Evolutionary conservation across 2,888 invertebrate genomes (phyloP), one percentile per base, ranked within the genome.

Genomic region (Athalia cordata): DNA sequence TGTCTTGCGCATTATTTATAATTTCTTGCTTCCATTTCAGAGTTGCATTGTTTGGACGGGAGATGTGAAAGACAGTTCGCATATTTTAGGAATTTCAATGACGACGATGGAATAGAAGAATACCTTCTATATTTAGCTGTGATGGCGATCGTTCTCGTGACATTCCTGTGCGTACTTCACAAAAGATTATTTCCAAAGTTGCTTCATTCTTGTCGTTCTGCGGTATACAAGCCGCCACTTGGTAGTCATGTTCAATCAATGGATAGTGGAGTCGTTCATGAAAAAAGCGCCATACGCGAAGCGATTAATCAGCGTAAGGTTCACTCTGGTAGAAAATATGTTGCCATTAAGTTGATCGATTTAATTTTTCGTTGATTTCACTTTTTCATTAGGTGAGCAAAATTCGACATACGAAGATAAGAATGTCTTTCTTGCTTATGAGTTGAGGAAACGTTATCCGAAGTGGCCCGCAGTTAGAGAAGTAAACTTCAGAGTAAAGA

Each of bases 91-190:
- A 9, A 85, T 13, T 83, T 81, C 29, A 43, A 78, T 15, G 75
- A 75, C 0, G 86, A 86, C 47, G 80, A 79, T 43, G 81, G 79
- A 52, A 70, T 83, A 13, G 82, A 81, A 55, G 84, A 85, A 49
- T 84, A 84, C 62, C 78, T 90, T 5, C 15, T 82, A 1, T 87
- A 85, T 78, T 79, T 89, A 66, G 77, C 80, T 0, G 0, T 85
- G 7, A 87, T 86, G 0, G 84, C 87, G 0, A 61, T 93, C 0
- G 72, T 94, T 0, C 92, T 94, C 79, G 95, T 96, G 88, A n/a
- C 87, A 0, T 78, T 95, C 0, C 90, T 96, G 5, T 91, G 95
- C 80, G 77, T 94, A 3, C 87, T 94, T 4, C 97, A 98, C 86
- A 93, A 93, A 84, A 88, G 92, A 79, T 78, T 93, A 1, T 86